Percentiles rank a stretch among this genome's conserved stretches.
Evolutionary conservation across 2,888 invertebrate genomes (phyloP).

Genomic region (Macrophya alboannulata): DNA sequence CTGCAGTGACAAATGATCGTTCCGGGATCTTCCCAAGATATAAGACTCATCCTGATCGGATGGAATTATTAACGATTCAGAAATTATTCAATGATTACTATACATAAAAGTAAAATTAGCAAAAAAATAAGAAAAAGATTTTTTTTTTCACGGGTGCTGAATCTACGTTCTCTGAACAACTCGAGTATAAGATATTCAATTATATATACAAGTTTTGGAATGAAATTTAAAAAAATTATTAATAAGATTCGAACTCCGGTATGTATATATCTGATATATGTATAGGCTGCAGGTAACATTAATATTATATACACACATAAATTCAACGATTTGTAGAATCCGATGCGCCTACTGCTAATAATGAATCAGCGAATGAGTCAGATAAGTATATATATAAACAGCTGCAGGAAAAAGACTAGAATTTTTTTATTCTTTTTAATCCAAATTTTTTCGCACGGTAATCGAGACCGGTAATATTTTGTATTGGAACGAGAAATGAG

Average conservation of each 20-base stretch:
- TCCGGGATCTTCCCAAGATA: background rate
- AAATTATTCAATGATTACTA: background rate
- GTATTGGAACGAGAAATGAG: no score
- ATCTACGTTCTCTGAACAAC: no score
- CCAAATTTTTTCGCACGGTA: background rate
- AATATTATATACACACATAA: no score
- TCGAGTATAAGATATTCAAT: no score
- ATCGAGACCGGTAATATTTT: no score
- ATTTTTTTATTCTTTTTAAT: background rate
- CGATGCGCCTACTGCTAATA: background rate
- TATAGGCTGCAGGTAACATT: no score
- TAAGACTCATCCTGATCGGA: background rate
- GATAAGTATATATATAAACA: background rate
- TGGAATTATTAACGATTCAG: background rate
- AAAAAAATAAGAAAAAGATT: no score
- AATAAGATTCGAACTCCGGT: no score
- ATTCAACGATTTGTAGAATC: background rate
- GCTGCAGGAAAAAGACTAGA: background rate
- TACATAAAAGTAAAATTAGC: background rate
- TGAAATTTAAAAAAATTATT: no score
- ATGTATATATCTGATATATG: no score
- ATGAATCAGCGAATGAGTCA: slow-evolving; percentile 18
- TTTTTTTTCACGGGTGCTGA: no score
- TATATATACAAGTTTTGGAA: no score
- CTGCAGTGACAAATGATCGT: background rate